phyloP scores from a whole-genome alignment of 2,113 vertebrate genomes.

The Etia nguti region DNA sequence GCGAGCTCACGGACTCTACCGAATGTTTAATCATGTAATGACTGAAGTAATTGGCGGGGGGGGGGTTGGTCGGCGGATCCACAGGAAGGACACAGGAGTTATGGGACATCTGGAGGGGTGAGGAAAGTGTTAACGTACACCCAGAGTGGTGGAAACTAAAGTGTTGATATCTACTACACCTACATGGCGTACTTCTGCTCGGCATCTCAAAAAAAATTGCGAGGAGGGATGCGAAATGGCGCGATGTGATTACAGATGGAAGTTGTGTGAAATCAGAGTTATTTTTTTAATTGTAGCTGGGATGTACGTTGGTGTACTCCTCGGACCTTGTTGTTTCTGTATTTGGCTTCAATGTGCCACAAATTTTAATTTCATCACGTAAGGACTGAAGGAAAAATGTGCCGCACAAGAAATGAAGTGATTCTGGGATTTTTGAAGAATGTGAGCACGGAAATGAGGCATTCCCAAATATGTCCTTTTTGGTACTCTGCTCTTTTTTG shows the following conservation, averaged over 20 bases:
- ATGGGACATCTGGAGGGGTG: background rate
- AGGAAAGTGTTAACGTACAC: background rate
- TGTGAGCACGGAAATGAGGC: background rate
- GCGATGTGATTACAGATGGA: background rate
- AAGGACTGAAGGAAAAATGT: background rate
- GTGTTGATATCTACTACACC: background rate
- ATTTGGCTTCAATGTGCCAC: background rate
- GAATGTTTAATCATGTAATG: conserved; percentile 9
- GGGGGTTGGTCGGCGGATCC: background rate
- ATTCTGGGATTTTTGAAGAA: background rate
- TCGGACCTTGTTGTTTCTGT: background rate
- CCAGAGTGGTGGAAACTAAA: background rate
- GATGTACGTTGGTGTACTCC: background rate
- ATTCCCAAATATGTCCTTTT: background rate
- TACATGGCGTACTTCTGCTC: background rate
- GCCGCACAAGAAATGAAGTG: background rate
- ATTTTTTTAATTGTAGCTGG: conserved; percentile 15
- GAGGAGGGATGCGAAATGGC: background rate
- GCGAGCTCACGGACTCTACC: background rate
- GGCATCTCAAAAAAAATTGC: background rate
- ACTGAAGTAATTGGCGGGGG: background rate
- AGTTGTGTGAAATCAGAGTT: conserved; percentile 24
- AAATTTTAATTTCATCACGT: background rate
- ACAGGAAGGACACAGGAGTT: background rate
- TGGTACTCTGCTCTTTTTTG: background rate